phyloP scores from a whole-genome alignment of 2,797 vertebrate genomes.

The Spinus pinus region DNA sequence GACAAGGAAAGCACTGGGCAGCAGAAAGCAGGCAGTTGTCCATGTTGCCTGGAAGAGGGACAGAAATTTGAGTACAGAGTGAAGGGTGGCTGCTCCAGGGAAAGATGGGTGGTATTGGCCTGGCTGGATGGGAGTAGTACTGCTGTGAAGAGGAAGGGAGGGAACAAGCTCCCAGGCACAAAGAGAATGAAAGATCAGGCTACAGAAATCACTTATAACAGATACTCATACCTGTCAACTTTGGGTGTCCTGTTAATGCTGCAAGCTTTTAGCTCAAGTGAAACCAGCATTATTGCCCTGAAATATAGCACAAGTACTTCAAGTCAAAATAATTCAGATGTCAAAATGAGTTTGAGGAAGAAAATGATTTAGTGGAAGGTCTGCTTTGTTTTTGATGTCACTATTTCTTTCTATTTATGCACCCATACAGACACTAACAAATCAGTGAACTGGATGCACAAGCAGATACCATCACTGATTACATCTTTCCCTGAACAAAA shows the following conservation, averaged over 20 bases:
- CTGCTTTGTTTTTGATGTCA: slow-evolving; percentile 7
- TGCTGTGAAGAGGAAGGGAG: neutral
- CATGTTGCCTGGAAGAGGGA: neutral
- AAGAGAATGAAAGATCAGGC: neutral
- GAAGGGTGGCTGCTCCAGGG: neutral
- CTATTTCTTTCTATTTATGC: slow-evolving; percentile 31
- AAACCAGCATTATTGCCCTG: neutral
- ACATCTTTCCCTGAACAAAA: slow-evolving; percentile 19
- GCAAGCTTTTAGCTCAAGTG: neutral
- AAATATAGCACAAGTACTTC: slow-evolving; percentile 10
- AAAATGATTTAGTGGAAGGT: neutral
- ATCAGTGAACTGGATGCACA: slow-evolving; percentile 57
- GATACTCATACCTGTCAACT: neutral
- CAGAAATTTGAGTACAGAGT: neutral
- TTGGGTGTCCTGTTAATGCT: neutral
- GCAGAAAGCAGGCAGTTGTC: neutral
- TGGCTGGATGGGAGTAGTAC: neutral
- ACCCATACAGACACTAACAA: neutral
- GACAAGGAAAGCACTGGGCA: neutral
- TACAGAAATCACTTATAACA: neutral
- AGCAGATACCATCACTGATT: neutral
- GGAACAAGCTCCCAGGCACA: neutral
- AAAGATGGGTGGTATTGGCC: neutral
- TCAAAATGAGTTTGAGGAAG: slow-evolving; percentile 15
- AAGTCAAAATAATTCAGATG: slow-evolving; percentile 37